Percentiles rank a stretch among this genome's conserved stretches.
These are phyloP conservation scores for Microcebus jonahi DNA, from an alignment of 2,113 vertebrate species.

Conservation along the genomic window DNA sequence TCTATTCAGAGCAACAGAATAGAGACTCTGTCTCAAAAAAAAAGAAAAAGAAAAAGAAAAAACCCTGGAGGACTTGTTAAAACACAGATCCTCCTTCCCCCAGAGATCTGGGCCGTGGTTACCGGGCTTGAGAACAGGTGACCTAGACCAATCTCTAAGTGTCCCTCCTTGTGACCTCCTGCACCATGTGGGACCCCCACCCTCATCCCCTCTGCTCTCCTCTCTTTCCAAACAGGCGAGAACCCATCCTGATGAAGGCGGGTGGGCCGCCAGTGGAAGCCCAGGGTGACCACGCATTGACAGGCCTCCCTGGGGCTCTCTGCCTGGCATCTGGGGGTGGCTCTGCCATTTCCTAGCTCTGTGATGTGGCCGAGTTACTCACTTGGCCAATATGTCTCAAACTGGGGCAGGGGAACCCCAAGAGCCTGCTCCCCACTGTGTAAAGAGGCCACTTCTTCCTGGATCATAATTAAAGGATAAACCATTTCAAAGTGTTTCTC, in stretches of 20 bases:
- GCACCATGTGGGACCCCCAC: neutral
- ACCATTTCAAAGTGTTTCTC: neutral
- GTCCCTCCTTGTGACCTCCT: neutral
- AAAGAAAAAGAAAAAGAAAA: neutral
- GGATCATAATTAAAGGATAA: neutral
- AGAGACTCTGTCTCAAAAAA: neutral
- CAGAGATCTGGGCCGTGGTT: too few species aligned
- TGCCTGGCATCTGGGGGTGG: neutral
- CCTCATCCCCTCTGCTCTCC: neutral
- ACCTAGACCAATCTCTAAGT: neutral
- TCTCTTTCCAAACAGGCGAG: neutral
- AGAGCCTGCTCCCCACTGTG: neutral
- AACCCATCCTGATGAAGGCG: neutral
- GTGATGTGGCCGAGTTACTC: neutral
- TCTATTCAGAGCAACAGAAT: neutral
- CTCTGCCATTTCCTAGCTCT: neutral
- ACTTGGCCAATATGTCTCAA: neutral
- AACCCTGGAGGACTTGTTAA: neutral
- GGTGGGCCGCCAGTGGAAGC: neutral
- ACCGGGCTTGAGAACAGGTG: neutral
- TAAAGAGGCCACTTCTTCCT: neutral
- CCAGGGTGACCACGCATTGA: neutral
- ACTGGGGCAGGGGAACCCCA: neutral
- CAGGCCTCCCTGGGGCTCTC: neutral
- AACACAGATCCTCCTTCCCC: neutral